phyloP scores from a whole-genome alignment of 2,888 invertebrate genomes.

The Drosophila vallismaia region DNA sequence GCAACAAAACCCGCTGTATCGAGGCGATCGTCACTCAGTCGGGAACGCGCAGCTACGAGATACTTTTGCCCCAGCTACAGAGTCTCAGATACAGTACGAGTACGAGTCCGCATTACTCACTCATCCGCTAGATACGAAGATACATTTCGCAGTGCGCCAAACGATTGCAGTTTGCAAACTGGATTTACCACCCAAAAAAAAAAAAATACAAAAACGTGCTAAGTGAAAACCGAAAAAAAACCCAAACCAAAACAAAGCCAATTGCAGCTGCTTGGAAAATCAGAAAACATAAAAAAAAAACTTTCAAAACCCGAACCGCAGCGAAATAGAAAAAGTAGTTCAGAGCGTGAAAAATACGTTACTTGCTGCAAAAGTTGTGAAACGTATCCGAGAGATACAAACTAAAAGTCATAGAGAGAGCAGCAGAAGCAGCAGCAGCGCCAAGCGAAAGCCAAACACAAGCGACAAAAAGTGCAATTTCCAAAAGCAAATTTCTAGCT shows the following conservation, averaged over 20 bases:
- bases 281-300: conserved; percentile 43
- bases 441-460: conserved; percentile 56
- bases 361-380: conserved; percentile 55
- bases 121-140: conserved; percentile 44
- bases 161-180: conserved; percentile 71
- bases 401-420: conserved; percentile 15
- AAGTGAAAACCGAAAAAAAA: conserved; percentile 52
- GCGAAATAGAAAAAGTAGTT: conserved; percentile 70
- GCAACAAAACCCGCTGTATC: conserved; percentile 72
- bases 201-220: conserved; percentile 45
- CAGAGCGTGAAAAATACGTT: conserved; percentile 65
- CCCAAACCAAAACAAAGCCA: conserved; percentile 43
- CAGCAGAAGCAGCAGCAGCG: not conserved
- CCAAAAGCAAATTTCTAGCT: conserved; percentile 28
- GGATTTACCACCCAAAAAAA: conserved; percentile 61
- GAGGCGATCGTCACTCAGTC: conserved; percentile 68
- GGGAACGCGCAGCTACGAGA: conserved; percentile 52
- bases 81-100: conserved; percentile 1
- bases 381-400: conserved; percentile 47
- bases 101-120: conserved; percentile 40
- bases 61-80: not conserved
- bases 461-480: conserved; percentile 67
- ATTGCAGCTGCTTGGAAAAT: conserved; percentile 41
- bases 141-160: conserved; percentile 30
- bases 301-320: conserved; percentile 72